phyloP scores from a whole-genome alignment of 2,113 vertebrate genomes.

The Sylvilagus bachmani region DNA sequence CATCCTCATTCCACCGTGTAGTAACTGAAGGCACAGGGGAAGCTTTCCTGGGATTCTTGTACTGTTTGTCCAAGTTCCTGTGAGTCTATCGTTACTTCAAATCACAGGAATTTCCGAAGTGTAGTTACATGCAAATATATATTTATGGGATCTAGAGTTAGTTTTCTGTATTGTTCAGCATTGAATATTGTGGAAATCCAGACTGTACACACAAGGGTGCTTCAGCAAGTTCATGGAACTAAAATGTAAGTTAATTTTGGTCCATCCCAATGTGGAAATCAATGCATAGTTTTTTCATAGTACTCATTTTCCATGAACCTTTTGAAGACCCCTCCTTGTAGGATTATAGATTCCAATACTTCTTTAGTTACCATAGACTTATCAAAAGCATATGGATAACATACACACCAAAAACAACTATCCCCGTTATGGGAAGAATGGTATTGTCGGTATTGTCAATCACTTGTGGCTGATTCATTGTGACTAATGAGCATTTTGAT shows the following conservation, averaged over 20 bases:
- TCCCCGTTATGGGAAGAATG: background rate
- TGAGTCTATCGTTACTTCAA: background rate
- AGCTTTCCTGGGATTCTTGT: background rate
- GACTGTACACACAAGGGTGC: background rate
- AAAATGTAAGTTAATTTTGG: too few species aligned
- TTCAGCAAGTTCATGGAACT: too few species aligned
- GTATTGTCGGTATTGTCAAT: too few species aligned
- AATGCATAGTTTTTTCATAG: too few species aligned
- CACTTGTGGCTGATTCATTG: too few species aligned
- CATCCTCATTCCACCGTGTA: background rate
- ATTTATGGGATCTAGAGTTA: background rate
- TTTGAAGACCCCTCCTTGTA: background rate
- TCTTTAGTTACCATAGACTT: background rate
- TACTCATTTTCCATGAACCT: too few species aligned
- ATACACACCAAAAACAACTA: background rate
- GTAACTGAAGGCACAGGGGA: background rate
- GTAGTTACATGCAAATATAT: background rate
- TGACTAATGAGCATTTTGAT: background rate
- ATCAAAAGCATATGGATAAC: background rate
- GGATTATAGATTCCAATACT: background rate
- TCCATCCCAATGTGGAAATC: too few species aligned
- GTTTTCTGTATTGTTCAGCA: background rate
- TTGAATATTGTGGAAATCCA: background rate
- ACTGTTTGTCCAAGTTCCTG: background rate
- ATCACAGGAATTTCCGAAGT: conserved; percentile 2